Base-by-base conservation (phyloP, 1,140 invertebrate species). In the Trinorchestia longiramus region DNA sequence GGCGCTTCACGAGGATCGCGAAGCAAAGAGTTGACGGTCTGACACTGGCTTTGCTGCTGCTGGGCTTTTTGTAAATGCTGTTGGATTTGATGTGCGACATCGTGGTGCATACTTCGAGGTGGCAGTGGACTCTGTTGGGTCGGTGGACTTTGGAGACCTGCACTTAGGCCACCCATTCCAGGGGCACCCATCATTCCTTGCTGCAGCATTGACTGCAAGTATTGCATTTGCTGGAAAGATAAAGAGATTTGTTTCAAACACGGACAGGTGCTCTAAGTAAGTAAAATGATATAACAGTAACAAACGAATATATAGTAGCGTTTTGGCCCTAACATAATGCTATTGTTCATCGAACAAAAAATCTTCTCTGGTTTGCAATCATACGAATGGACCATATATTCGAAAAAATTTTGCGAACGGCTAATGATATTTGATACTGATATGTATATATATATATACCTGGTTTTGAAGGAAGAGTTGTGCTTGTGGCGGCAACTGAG, bases 391-490 rank as follows among this genome's bases (percentile, higher is more conserved):
- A 36, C 62, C 62, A 36, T 36, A 36, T 36, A 77, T 77, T 28
- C 36, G 62, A 36, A 23, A 36, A 11, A 3, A 3, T 77, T 77
- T 36, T 23, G 62, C 28, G 28, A 1, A 77, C 11, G 36, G 28
- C 28, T 36, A 36, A 77, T 36, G 62, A 77, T 36, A 77, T 36
- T 23, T 77, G 62, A 77, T 36, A 3, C 28, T 77, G 11, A 77
- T 19, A 19, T 53, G 19, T 53, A 6, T 53, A 87, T 87, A 36
- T 43, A 43, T 92, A 97, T 97, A 97, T 97, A 98, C 98, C 98
- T 98, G 98, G 97, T 98, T 98, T 97, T 98, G 98, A 41, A 99
- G 97, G 97, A 99, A 98, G 96, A 98, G 98, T 97, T 98, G 98
- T 44, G 96, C 95, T 42, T 97, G 97, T 47, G 97, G 96, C 87